These are phyloP conservation scores for Calephelis nemesis DNA, from an alignment of 1,140 invertebrate species.

Conservation along the genomic window DNA sequence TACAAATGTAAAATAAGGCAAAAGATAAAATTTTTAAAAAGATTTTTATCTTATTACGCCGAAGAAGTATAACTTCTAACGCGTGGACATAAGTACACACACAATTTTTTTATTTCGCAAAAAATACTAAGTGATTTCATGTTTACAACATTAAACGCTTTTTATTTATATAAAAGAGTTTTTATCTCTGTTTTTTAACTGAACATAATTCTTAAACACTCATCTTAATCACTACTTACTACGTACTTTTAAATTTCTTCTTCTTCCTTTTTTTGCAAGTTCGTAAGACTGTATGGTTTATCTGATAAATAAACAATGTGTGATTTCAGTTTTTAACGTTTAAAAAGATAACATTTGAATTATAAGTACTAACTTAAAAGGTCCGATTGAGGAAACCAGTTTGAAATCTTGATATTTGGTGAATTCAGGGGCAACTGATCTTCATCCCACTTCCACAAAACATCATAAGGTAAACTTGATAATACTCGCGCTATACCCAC, in stretches of 20 bases:
- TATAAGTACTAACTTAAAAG: conserved; percentile 58
- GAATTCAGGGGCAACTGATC: conserved; percentile 49
- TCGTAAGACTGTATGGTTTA: background rate
- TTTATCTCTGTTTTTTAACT: too few relatives aligned
- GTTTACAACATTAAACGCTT: too few relatives aligned
- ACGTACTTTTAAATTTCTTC: background rate
- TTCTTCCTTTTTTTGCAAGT: background rate
- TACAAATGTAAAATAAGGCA: too few relatives aligned
- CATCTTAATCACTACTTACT: too few relatives aligned
- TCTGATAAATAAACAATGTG: background rate
- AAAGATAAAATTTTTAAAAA: too few relatives aligned
- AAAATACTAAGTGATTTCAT: too few relatives aligned
- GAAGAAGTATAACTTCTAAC: too few relatives aligned
- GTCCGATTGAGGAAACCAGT: conserved; percentile 77
- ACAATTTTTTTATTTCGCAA: too few relatives aligned
- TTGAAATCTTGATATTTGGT: conserved; percentile 66
- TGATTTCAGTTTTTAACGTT: background rate
- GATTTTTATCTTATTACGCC: too few relatives aligned
- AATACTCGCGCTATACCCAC: conserved; percentile 62
- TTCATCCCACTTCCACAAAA: conserved; percentile 74
- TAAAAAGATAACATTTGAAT: background rate
- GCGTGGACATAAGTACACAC: too few relatives aligned
- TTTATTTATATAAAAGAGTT: too few relatives aligned
- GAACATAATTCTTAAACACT: too few relatives aligned
- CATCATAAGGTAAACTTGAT: conserved; percentile 50